Percentiles rank a stretch among this genome's conserved stretches.
These are phyloP conservation scores for Pitangus sulphuratus DNA, from an alignment of 2,797 vertebrate genomes.

Conservation along the genomic window DNA sequence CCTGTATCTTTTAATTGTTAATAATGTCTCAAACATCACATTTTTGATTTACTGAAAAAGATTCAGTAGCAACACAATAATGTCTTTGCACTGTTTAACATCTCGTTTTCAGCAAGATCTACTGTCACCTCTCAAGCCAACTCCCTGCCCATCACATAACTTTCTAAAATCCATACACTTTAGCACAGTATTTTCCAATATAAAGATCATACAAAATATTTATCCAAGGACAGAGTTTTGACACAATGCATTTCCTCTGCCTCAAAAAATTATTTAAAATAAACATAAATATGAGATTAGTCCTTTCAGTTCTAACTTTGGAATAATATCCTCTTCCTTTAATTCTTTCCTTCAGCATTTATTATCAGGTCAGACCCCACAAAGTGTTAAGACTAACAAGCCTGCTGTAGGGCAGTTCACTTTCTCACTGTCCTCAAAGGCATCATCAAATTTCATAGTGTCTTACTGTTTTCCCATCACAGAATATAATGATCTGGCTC, in stretches of 20 bases:
- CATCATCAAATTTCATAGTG: conserved; percentile 21
- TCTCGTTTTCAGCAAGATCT: not conserved
- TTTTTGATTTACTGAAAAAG: not conserved
- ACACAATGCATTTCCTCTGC: not conserved
- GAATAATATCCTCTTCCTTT: not conserved
- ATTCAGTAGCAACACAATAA: not conserved
- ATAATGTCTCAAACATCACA: not conserved
- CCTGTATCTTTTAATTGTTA: not conserved
- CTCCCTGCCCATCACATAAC: not conserved
- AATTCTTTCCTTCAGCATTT: not conserved
- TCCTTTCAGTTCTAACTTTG: not conserved
- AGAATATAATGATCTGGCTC: not conserved
- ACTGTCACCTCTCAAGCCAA: not conserved
- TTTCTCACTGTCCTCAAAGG: not conserved
- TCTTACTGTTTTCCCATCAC: not conserved
- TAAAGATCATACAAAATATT: conserved; percentile 5
- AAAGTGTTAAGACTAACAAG: not conserved
- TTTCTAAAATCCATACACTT: not conserved
- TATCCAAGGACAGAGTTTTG: not conserved
- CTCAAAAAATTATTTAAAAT: not conserved
- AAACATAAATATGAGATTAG: not conserved
- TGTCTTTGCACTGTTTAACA: not conserved
- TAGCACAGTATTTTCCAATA: not conserved
- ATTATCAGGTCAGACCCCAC: not conserved
- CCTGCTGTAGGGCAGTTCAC: not conserved